These are phyloP conservation scores for Anoplopoma fimbria DNA, from an alignment of 2,113 vertebrate species.

Conservation along the genomic window DNA sequence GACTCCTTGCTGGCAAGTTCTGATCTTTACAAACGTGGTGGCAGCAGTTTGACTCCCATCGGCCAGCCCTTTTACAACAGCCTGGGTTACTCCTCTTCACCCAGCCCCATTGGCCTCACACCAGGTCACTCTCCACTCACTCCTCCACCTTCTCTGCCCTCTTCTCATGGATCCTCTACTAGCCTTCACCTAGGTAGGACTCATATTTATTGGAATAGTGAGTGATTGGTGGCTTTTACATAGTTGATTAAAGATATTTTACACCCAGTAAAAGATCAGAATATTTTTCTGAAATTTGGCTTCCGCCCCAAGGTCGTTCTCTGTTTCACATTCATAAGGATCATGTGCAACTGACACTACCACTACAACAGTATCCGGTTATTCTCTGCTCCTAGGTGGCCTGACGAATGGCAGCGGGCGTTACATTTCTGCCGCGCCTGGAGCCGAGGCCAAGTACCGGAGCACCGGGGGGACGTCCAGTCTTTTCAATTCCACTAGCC, in stretches of 20 bases:
- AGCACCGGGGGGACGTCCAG: conserved; percentile 91
- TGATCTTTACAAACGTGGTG: conserved; percentile 97
- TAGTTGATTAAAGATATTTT: neutral
- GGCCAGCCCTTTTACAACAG: conserved; percentile 98
- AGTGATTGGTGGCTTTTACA: neutral
- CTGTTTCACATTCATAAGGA: neutral
- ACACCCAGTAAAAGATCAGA: neutral
- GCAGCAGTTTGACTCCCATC: conserved; percentile 96
- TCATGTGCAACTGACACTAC: neutral
- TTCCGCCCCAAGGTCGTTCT: neutral
- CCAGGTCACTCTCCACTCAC: conserved; percentile 97
- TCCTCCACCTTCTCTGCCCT: conserved; percentile 94
- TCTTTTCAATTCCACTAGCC: conserved; percentile 96
- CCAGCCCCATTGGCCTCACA: conserved; percentile 97
- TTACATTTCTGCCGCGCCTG: conserved; percentile 97
- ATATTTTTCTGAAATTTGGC: neutral
- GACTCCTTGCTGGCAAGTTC: conserved; percentile 96
- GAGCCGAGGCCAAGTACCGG: conserved; percentile 96
- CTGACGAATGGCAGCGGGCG: conserved; percentile 97
- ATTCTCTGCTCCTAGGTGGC: conserved; percentile 84
- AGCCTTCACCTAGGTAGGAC: conserved; percentile 95
- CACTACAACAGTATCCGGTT: neutral
- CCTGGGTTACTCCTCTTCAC: conserved; percentile 98
- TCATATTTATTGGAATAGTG: neutral
- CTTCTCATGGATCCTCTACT: conserved; percentile 97